Percentiles rank a stretch among this genome's conserved stretches.
Evolutionary conservation across 1,140 invertebrate species (phyloP).

Genomic region (Archivesica marissinica): DNA sequence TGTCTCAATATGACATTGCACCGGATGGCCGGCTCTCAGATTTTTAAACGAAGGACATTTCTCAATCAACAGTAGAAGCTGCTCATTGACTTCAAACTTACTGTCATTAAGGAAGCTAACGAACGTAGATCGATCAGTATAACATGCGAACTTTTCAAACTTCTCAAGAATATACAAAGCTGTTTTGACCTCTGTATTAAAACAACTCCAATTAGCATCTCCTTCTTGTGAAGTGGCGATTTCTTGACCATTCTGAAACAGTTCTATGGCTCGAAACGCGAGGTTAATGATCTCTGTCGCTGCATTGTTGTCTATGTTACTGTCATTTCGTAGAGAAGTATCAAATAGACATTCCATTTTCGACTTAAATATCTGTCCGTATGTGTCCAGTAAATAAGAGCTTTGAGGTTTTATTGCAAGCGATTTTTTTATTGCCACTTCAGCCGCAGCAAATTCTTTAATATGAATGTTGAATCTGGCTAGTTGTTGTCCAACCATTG

Average conservation of each 20-base stretch:
- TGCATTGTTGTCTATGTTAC: neutral
- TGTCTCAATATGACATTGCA: slow-evolving; percentile 20
- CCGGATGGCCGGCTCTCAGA: neutral
- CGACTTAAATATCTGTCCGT: slow-evolving; percentile 39
- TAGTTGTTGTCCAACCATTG: slow-evolving; percentile 50
- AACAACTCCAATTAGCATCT: slow-evolving; percentile 19
- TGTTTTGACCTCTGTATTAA: slow-evolving; percentile 42
- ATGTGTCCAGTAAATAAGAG: slow-evolving; percentile 45
- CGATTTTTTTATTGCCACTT: slow-evolving; percentile 6
- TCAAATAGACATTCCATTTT: slow-evolving; percentile 22
- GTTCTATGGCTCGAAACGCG: slow-evolving; percentile 28
- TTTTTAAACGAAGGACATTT: neutral
- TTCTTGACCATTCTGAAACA: slow-evolving; percentile 26
- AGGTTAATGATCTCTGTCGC: slow-evolving; percentile 8
- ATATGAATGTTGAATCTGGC: slow-evolving; percentile 29
- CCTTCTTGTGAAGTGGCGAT: neutral
- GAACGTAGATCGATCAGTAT: neutral
- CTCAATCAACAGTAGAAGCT: too few species aligned
- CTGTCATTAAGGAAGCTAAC: neutral
- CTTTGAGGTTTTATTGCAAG: neutral
- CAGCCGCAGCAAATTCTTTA: slow-evolving; percentile 17
- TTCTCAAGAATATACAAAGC: slow-evolving; percentile 28
- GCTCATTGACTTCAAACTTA: too few species aligned
- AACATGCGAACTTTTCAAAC: slow-evolving; percentile 28
- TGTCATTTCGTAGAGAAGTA: neutral